Base-by-base conservation (phyloP, 2,113 vertebrate species). In the Eubucco bourcierii region DNA sequence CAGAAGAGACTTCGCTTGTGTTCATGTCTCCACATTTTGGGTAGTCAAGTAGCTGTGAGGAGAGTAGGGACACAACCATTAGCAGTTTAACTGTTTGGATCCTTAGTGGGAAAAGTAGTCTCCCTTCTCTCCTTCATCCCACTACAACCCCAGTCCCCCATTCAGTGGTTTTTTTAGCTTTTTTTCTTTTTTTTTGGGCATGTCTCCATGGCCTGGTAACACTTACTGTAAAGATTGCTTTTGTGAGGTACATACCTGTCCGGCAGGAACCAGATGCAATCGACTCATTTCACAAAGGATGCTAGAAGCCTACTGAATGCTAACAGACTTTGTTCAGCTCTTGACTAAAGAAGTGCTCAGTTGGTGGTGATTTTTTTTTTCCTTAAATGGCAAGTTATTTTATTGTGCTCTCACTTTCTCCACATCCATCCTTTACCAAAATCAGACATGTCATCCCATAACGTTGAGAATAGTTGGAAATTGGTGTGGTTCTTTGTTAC, bases 171-270 rank as follows among this genome's bases (percentile, higher is more conserved):
- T 59, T 27, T 75, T 60, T 27, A 76, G 12, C 34, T 83, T 15
- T 83, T 80, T 77, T 86, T 80, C 74, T 55, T 41, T 41, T 14
- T 52, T 67, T 91, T 81, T 63, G 19, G 19, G 15, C 13, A 12
- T 46, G 16, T 88, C 33, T 80, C 23, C 15, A 5, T 19, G 7
- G 16, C 28, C n/a, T 92, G 67, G 25, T 71, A 89, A 67, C 64
- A 56, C 8, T 11, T 3, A 2, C 65, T 90, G 56, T 39, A 77
- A 84, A 74, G 52, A n/a, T 71, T 73, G 41, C 41, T 82, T 94
- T 83, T 77, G 65, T 77, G 75, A 92, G 72, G 72, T 64, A 79
- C 80, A 73, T 80, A 39, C 18, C 33, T 60, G 25, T 67, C 75
- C 52, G 87, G 52, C 67, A 80, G 5, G 46, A 90, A 63, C 17